phyloP scores from a whole-genome alignment of 2,797 vertebrate genomes.

The Pygocentrus nattereri region DNA sequence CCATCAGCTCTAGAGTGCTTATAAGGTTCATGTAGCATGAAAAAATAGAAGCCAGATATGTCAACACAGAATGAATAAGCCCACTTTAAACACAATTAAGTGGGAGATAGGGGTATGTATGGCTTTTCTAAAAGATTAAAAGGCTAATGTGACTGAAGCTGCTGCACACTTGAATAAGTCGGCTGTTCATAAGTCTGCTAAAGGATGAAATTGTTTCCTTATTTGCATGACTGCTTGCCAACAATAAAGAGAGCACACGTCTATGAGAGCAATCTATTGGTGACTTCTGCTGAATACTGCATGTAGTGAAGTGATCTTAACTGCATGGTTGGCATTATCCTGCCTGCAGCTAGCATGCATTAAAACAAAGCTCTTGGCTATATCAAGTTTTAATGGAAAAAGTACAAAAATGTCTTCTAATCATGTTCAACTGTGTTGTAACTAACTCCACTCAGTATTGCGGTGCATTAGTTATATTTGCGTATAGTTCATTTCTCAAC shows the following conservation, averaged over 20 bases:
- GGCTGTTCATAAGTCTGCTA: background rate
- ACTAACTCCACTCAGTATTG: background rate
- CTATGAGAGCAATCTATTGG: background rate
- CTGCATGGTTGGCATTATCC: background rate
- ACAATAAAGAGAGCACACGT: background rate
- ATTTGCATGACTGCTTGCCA: background rate
- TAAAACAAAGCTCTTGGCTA: background rate
- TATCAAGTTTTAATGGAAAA: background rate
- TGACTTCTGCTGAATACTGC: background rate
- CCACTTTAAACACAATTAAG: background rate
- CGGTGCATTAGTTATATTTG: background rate
- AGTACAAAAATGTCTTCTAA: background rate
- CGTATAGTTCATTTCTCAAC: too few relatives aligned
- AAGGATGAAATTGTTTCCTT: background rate
- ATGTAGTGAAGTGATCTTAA: background rate
- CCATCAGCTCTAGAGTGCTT: background rate
- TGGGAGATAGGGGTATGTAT: background rate
- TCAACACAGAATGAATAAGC: background rate
- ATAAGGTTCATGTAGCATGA: background rate
- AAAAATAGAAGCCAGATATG: background rate
- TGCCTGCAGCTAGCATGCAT: background rate
- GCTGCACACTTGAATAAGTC: background rate
- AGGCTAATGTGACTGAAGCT: background rate
- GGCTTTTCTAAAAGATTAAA: background rate
- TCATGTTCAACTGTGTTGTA: background rate